Evolutionary conservation across 2,888 invertebrate genomes (phyloP).

Genomic region (Agriopis leucophaearia): DNA sequence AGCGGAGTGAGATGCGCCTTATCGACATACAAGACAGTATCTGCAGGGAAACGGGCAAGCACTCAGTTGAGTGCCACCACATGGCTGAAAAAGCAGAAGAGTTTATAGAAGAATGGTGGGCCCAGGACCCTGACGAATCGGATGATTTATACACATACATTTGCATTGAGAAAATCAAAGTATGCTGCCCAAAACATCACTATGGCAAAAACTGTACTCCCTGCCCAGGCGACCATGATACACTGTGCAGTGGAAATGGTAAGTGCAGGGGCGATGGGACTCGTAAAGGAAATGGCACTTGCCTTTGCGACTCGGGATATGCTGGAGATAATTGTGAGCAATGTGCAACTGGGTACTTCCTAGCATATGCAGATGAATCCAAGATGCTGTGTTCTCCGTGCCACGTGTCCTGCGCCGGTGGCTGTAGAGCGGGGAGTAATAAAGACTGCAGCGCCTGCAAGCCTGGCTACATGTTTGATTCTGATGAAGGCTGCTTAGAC

Average conservation of each 20-base stretch:
- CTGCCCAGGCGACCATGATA: constrained; percentile 91
- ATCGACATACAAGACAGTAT: constrained; percentile 96
- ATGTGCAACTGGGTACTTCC: constrained; percentile 92
- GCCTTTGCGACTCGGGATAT: constrained; percentile 95
- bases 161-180: constrained; percentile 91
- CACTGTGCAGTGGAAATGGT: constrained; percentile 94
- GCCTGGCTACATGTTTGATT: constrained; percentile 91
- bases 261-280: constrained; percentile 94
- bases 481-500: constrained; percentile 93
- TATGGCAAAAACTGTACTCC: constrained; percentile 93
- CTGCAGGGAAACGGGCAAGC: constrained; percentile 91
- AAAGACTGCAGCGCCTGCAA: constrained; percentile 87
- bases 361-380: constrained; percentile 90
- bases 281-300: constrained; percentile 96
- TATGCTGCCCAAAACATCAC: constrained; percentile 94
- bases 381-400: constrained; percentile 93
- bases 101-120: constrained; percentile 96
- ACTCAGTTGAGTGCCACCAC: constrained; percentile 93
- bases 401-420: constrained; percentile 91
- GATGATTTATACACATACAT: constrained; percentile 87
- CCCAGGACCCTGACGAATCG: constrained; percentile 80
- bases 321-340: constrained; percentile 90
- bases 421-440: constrained; percentile 91
- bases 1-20: constrained; percentile 94
- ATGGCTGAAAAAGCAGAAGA: constrained; percentile 94